Base-by-base conservation (phyloP, 2,113 vertebrate species). In the Hypocryptadius cinnamomeus region DNA sequence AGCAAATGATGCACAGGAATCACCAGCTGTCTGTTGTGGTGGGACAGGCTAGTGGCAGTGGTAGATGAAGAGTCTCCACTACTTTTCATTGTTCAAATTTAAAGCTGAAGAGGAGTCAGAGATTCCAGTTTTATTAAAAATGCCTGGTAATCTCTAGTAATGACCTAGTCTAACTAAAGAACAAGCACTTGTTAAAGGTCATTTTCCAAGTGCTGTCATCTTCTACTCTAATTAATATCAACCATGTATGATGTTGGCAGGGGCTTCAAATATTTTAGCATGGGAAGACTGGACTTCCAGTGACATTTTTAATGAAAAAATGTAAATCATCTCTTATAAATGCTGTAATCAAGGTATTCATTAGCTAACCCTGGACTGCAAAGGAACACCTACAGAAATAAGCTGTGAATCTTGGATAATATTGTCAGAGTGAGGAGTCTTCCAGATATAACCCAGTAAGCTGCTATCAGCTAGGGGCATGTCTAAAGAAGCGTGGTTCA, bases 151-250 rank as follows among this genome's bases (percentile, higher is more conserved):
- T 95, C 90, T 96, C 95, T 95, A 96, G 96, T 98, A 97, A 98
- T 97, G 96, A 97, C 97, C 97, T 87, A 72, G 86, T 96, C 93
- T 95, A 91, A 84, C 85, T 88, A 82, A 85, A 93, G 96, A 97
- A 97, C 95, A 93, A 91, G 97, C 82, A 82, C 89, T 96, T 51
- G 65, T 54, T 96, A 98, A 98, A 98, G 98, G 98, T 98, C 98
- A 98, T 93, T 92, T 93, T 97, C 91, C 90, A 85, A 95, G 86
- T 79, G 76, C 97, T 98, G 98, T 98, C 97, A 98, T 96, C 96
- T 94, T 97, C 93, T 53, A 85, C 95, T 96, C 97, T 98, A 98
- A 98, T 98, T 98, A 98, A 97, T 96, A 98, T 96, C 96, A 97
- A 79, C 94, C 23, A 4, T 56, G 88, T 70, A 84, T 79, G 83